These are phyloP conservation scores for Porites cylindrica DNA, from an alignment of 92 coral and sea anemone genomes.

Conservation along the genomic window DNA sequence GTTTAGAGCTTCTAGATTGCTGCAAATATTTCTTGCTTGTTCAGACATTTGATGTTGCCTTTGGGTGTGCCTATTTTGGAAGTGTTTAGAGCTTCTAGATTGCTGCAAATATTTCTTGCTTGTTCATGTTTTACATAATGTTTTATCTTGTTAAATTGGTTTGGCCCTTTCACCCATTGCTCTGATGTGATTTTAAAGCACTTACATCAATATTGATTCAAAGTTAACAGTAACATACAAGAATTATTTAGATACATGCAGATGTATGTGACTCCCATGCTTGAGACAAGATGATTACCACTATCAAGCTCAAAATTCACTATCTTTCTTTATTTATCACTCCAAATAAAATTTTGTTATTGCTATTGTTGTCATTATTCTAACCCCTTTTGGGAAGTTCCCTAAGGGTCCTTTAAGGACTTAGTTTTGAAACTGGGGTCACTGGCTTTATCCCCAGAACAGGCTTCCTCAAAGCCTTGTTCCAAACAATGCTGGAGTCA, in stretches of 20 bases:
- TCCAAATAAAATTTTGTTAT: too few relatives aligned
- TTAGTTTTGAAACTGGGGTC: background rate
- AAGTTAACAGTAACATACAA: background rate
- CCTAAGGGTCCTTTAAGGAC: background rate
- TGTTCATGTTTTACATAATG: background rate
- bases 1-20: background rate
- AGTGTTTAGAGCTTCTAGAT: background rate
- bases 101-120: background rate
- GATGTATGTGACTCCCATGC: too few relatives aligned
- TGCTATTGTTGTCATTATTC: background rate
- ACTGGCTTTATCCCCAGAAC: background rate
- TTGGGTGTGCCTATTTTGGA: constrained; percentile 30
- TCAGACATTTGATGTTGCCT: constrained; percentile 35
- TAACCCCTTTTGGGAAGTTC: background rate
- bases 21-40: background rate
- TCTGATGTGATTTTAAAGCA: background rate
- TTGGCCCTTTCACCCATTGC: too few relatives aligned
- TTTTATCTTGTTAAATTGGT: background rate
- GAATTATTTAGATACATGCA: background rate
- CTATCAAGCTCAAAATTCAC: too few relatives aligned
- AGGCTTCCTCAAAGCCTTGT: background rate
- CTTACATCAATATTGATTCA: background rate
- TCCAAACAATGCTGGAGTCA: background rate
- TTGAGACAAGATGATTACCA: too few relatives aligned
- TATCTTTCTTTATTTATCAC: too few relatives aligned